These are phyloP conservation scores for Coccyzus lansbergi DNA, from an alignment of 2,797 vertebrate species.

Conservation along the genomic window DNA sequence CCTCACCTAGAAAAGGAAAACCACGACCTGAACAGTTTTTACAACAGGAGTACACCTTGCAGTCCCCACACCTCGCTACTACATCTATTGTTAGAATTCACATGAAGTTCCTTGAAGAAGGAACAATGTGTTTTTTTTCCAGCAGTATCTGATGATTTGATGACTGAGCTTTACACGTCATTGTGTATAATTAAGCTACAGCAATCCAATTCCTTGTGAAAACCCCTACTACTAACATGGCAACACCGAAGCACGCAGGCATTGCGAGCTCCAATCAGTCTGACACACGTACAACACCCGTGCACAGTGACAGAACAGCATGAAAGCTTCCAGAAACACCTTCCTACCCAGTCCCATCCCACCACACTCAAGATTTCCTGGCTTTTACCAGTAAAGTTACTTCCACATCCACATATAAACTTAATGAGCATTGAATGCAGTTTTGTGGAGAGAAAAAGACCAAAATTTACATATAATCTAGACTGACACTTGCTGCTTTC, in stretches of 20 bases:
- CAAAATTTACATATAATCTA: background rate
- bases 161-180: background rate
- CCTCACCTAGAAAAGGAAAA: background rate
- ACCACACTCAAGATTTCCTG: background rate
- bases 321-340: background rate
- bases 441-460: background rate
- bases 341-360: background rate
- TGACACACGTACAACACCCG: background rate
- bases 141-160: background rate
- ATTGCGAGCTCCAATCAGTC: slow-evolving; percentile 7
- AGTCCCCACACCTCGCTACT: background rate
- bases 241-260: background rate
- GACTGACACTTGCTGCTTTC: background rate
- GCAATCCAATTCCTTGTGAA: background rate
- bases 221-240: background rate
- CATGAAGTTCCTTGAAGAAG: background rate
- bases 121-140: background rate
- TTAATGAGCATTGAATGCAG: background rate
- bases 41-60: background rate
- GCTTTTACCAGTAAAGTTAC: background rate
- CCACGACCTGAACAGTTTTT: background rate
- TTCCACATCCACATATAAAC: background rate
- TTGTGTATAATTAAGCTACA: background rate
- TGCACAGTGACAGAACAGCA: background rate
- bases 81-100: background rate